Percentiles rank a stretch among this genome's conserved stretches.
These are phyloP conservation scores for Drosophila differens DNA, from an alignment of 2,888 invertebrate species.

Conservation along the genomic window DNA sequence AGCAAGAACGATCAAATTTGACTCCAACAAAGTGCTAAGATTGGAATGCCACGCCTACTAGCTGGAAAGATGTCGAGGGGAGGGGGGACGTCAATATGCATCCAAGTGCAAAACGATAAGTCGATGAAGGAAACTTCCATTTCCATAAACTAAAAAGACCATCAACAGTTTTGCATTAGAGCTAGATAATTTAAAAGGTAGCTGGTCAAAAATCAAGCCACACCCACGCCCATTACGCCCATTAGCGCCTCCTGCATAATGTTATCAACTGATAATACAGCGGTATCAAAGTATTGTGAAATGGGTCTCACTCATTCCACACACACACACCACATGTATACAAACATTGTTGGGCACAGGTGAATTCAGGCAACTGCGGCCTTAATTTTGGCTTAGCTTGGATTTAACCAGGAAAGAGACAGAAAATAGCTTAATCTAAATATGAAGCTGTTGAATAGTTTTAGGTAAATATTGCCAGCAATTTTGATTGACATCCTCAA, in stretches of 20 bases:
- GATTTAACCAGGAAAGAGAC: background rate
- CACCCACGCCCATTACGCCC: background rate
- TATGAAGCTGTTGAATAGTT: slow-evolving; percentile 17
- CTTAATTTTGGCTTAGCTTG: background rate
- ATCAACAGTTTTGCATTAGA: background rate
- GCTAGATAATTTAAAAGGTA: background rate
- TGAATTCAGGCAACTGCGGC: background rate
- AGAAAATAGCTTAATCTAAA: background rate
- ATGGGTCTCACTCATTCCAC: slow-evolving; percentile 4
- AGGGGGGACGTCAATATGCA: background rate
- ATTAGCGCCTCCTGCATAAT: background rate
- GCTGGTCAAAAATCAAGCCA: background rate
- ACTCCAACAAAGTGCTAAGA: background rate
- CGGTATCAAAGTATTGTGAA: background rate
- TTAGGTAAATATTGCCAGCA: background rate
- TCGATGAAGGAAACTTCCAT: background rate
- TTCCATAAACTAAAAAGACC: background rate
- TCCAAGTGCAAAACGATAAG: background rate
- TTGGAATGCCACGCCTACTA: background rate
- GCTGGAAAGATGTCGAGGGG: background rate
- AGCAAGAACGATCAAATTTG: background rate
- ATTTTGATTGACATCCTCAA: background rate
- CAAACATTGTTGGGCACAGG: slow-evolving; percentile 10
- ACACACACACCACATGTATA: background rate
- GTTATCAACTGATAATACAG: background rate